Base-by-base conservation (phyloP, 2,888 invertebrate species). In the Cryptus armator region DNA sequence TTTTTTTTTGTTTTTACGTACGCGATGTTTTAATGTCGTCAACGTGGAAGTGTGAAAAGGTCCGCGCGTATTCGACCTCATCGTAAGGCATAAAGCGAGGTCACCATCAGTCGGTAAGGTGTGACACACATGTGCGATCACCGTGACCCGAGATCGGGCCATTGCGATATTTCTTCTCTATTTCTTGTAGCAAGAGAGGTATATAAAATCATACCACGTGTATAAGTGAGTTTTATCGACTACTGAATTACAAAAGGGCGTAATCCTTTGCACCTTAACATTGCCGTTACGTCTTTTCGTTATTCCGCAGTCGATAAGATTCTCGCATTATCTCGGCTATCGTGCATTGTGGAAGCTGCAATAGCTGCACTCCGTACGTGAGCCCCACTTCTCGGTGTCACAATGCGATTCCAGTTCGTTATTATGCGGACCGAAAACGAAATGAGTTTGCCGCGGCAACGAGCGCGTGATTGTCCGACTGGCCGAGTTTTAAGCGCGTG, bases 91-190 rank as follows among this genome's bases (percentile, higher is more conserved):
- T 51, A 68, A 83, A 86, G 87, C 89, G 91, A 90, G 90, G 90
- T 88, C 88, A 88, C 83, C 87, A 83, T 87, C 87, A 86, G 88
- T 87, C 66, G 84, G 74, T 67, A 66, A 85, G 80, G 68, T 68
- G 86, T 87, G 92, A 87, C 92, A 92, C 88, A 92, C 89, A 91
- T 92, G 90, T 86, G 89, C 92, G 88, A 86, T 68, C 76, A 90
- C 89, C 91, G 91, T 92, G 89, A 91, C 91, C 88, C 71, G 82
- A 89, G 90, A 91, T 91, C 87, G 87, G 88, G 88, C 83, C 86
- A 82, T 79, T 68, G 82, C 77, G 90, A 89, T 90, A 90, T 89
- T 88, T 80, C 59, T 84, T 68, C 67, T 77, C 62, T 66, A 74
- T 56, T 78, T 78, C 84, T 78, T 74, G 12, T 53, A 48, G 59